These are phyloP conservation scores for Pungitius pungitius DNA, from an alignment of 2,113 vertebrate species.

Conservation along the genomic window DNA sequence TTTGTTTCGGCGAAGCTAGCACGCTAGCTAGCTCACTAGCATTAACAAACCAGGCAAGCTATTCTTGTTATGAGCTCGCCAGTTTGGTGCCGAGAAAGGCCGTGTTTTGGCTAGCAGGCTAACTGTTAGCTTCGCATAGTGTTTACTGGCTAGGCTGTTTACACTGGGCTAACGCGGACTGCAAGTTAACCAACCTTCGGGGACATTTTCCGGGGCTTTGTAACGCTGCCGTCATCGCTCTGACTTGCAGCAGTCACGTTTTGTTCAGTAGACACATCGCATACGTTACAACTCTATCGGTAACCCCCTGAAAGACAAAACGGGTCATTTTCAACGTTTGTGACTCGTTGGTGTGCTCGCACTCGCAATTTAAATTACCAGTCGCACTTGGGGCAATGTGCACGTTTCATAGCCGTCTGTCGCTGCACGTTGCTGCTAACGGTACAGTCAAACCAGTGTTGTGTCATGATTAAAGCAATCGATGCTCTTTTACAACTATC, in stretches of 20 bases:
- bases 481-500: not conserved
- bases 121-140: slow-evolving; percentile 33
- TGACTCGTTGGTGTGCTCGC: not conserved
- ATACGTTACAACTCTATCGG: not conserved
- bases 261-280: slow-evolving; percentile 63
- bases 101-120: slow-evolving; percentile 50
- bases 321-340: not conserved
- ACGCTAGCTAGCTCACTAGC: slow-evolving; percentile 62
- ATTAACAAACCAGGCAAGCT: slow-evolving; percentile 63
- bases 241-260: slow-evolving; percentile 64
- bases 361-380: not conserved
- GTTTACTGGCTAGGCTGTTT: slow-evolving; percentile 21
- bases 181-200: slow-evolving; percentile 27
- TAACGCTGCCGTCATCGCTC: slow-evolving; percentile 64
- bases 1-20: slow-evolving; percentile 74
- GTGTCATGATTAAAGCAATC: slow-evolving; percentile 17
- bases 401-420: slow-evolving; percentile 19
- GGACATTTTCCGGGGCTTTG: slow-evolving; percentile 57
- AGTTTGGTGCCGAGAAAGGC: slow-evolving; percentile 63
- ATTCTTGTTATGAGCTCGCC: slow-evolving; percentile 63
- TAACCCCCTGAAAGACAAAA: not conserved
- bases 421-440: slow-evolving; percentile 21
- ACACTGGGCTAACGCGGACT: slow-evolving; percentile 5
- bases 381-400: not conserved
- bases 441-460: slow-evolving; percentile 25